These are phyloP conservation scores for Oscheius sp. DNA, from an alignment of 1,140 invertebrate genomes.

Conservation along the genomic window DNA sequence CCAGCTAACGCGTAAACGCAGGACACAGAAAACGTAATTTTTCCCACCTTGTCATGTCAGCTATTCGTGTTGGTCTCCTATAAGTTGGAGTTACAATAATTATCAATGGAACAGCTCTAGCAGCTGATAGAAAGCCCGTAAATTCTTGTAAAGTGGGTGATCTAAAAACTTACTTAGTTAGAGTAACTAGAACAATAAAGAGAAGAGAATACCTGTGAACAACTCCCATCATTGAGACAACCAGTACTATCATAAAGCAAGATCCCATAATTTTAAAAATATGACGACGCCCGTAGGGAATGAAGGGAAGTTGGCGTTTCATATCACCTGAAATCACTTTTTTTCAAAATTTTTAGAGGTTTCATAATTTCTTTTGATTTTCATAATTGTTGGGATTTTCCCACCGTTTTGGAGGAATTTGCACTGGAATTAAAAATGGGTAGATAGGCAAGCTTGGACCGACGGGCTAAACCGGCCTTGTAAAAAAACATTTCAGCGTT, in stretches of 20 bases:
- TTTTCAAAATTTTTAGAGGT: too few species aligned
- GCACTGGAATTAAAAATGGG: too few species aligned
- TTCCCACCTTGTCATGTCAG: conserved; percentile 74
- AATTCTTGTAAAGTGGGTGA: neutral
- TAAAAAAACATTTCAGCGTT: too few species aligned
- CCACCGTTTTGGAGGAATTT: too few species aligned
- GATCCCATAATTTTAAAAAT: neutral
- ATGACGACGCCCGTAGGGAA: neutral
- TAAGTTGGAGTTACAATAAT: conserved; percentile 85
- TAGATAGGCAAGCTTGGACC: too few species aligned
- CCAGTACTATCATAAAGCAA: neutral
- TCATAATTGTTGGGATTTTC: too few species aligned
- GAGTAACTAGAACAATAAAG: neutral
- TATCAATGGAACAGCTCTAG: neutral
- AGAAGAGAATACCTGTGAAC: neutral
- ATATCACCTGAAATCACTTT: neutral
- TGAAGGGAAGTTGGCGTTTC: neutral
- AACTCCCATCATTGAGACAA: neutral
- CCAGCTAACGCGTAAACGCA: too few species aligned
- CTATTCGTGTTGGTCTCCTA: conserved; percentile 81
- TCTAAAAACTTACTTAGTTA: too few species aligned
- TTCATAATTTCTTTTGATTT: too few species aligned
- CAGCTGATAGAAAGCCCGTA: neutral
- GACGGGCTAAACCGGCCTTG: too few species aligned
- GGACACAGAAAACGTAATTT: neutral